phyloP scores from a whole-genome alignment of 2,888 invertebrate species.

The Cremastinae sp. region DNA sequence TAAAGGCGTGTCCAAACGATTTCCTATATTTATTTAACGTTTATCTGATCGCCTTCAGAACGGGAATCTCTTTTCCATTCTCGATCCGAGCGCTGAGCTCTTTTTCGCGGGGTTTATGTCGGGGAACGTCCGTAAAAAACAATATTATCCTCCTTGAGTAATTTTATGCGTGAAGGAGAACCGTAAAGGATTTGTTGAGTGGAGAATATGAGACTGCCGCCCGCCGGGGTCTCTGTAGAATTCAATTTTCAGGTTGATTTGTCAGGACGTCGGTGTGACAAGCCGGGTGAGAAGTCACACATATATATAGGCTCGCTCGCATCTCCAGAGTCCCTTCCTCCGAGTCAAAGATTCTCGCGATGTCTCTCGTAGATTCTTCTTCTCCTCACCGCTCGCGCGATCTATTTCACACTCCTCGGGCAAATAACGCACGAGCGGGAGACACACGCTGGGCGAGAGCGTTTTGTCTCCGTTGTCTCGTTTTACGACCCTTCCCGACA shows the following conservation, averaged over 20 bases:
- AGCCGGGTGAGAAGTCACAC: constrained; percentile 60
- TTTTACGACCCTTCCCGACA: constrained; percentile 48
- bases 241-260: constrained; percentile 80
- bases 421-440: not conserved
- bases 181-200: constrained; percentile 32
- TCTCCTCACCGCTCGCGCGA: constrained; percentile 38
- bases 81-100: not conserved
- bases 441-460: constrained; percentile 1
- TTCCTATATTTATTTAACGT: constrained; percentile 30
- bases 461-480: constrained; percentile 40
- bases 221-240: constrained; percentile 72
- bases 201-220: constrained; percentile 23
- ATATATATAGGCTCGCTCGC: constrained; percentile 49
- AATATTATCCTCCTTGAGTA: not conserved
- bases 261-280: constrained; percentile 74
- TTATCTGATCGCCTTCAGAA: not conserved
- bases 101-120: not conserved
- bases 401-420: constrained; percentile 41
- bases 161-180: not conserved
- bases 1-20: constrained; percentile 3
- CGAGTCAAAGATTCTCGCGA: constrained; percentile 5
- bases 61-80: not conserved
- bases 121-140: not conserved
- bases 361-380: constrained; percentile 51
- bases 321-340: not conserved